Evolutionary conservation across 2,888 invertebrate species (phyloP).

Genomic region (Lepidocyrtinus sp.): DNA sequence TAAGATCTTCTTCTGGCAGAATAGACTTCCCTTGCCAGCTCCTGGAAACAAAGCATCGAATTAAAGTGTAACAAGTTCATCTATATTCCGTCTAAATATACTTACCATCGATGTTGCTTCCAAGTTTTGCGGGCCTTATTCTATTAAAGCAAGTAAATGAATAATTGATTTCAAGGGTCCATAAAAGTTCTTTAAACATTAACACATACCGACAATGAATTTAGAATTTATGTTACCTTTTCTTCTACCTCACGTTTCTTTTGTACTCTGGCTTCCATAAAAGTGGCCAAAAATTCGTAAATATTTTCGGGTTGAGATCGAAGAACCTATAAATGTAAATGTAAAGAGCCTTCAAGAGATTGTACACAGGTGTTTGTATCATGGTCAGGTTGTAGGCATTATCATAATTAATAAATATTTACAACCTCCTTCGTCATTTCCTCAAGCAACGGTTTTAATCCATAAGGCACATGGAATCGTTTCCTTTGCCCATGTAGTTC

Average conservation of each 20-base stretch:
- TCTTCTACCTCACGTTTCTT: slow-evolving; percentile 34
- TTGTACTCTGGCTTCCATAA: slow-evolving; percentile 60
- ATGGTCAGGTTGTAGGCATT: too few species aligned
- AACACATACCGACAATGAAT: too few species aligned
- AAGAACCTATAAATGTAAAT: slow-evolving; percentile 59
- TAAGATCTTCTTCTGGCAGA: slow-evolving; percentile 51
- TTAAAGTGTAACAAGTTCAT: background rate
- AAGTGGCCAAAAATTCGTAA: slow-evolving; percentile 62
- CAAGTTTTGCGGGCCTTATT: slow-evolving; percentile 28
- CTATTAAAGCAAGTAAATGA: background rate
- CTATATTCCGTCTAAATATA: background rate
- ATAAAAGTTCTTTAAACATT: too few species aligned
- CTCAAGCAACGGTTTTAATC: slow-evolving; percentile 67
- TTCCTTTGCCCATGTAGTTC: slow-evolving; percentile 68
- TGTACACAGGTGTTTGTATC: too few species aligned
- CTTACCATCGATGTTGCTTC: slow-evolving; percentile 32
- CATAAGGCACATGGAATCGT: slow-evolving; percentile 66
- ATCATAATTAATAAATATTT: background rate
- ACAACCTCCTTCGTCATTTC: slow-evolving; percentile 64
- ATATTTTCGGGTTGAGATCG: slow-evolving; percentile 64
- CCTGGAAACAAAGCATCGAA: background rate
- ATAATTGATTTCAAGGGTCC: background rate
- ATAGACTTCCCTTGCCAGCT: slow-evolving; percentile 59
- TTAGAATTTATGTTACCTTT: slow-evolving; percentile 14
- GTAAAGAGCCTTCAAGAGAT: background rate